phyloP scores from a whole-genome alignment of 1,140 invertebrate species.

The Panagrolaimus sp. region DNA sequence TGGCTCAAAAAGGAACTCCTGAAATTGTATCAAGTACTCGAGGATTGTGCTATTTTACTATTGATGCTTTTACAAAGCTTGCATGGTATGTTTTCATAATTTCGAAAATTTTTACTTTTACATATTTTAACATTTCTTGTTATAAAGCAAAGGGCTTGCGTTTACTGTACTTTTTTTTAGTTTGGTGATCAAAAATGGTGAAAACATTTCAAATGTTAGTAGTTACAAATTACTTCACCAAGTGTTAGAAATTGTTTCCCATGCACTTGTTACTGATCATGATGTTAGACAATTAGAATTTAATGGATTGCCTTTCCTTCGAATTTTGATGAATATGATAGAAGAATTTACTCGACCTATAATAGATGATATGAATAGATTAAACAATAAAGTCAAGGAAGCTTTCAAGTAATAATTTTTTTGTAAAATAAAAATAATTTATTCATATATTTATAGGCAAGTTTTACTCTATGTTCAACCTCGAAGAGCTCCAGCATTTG shows the following conservation, averaged over 20 bases:
- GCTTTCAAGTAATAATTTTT: no score
- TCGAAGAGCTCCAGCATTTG: conserved; percentile 87
- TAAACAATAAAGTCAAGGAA: no score
- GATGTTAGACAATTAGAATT: conserved; percentile 77
- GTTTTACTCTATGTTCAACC: conserved; percentile 66
- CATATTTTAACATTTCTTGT: no score
- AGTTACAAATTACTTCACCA: conserved; percentile 96
- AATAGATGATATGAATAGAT: conserved; percentile 28
- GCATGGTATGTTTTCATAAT: neutral
- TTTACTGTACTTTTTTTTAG: conserved; percentile 76
- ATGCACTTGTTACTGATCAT: conserved; percentile 87
- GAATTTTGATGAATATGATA: conserved; percentile 71
- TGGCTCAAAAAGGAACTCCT: no score
- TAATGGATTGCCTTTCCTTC: conserved; percentile 91
- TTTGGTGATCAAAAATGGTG: conserved; percentile 83
- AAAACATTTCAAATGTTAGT: conserved; percentile 75
- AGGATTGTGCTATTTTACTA: no score
- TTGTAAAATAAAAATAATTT: neutral
- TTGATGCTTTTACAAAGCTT: no score
- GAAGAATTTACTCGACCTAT: conserved; percentile 58
- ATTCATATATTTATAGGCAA: no score
- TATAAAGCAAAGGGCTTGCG: no score
- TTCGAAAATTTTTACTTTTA: no score
- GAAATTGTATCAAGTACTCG: no score
- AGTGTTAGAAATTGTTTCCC: conserved; percentile 84